Percentiles rank a stretch among this genome's conserved stretches.
Conservation (phyloP, 2,797 vertebrate genomes). For the Pipistrellus kuhlii region DNA sequence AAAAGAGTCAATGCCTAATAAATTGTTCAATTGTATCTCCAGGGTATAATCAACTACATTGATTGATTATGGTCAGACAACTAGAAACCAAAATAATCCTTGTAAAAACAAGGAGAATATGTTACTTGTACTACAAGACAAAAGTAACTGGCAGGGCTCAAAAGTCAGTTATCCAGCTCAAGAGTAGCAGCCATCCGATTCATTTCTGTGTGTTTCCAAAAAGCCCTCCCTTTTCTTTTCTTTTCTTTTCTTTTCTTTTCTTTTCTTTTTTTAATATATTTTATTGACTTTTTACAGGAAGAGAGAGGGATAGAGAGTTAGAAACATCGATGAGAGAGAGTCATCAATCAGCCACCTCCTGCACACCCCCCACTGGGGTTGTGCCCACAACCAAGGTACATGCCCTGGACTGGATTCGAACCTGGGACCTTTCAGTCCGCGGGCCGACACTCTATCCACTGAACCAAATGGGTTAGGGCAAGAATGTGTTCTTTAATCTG, state of each 20-base stretch:
- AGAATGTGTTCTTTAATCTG: neutral
- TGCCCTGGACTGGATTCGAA: no score
- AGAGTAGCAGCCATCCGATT: neutral
- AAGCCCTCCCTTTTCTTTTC: neutral
- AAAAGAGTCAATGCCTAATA: neutral
- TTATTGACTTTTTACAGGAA: no score
- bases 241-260: no score
- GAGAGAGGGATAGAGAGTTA: no score
- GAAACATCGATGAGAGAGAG: no score
- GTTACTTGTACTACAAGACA: neutral
- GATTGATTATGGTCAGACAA: neutral
- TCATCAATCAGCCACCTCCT: no score
- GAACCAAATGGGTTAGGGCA: neutral
- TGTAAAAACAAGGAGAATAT: conserved; percentile 20
- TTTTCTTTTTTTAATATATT: neutral
- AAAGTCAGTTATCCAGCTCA: neutral
- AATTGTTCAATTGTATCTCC: neutral
- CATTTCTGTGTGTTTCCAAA: neutral
- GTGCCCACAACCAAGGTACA: no score
- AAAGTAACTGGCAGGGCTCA: neutral
- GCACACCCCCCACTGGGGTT: no score
- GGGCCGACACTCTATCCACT: no score
- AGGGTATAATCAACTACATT: neutral
- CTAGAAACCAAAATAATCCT: conserved; percentile 57
- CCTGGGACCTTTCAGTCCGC: no score